Base-by-base conservation (phyloP, 1,140 invertebrate genomes). In the Drosophila ironensis region DNA sequence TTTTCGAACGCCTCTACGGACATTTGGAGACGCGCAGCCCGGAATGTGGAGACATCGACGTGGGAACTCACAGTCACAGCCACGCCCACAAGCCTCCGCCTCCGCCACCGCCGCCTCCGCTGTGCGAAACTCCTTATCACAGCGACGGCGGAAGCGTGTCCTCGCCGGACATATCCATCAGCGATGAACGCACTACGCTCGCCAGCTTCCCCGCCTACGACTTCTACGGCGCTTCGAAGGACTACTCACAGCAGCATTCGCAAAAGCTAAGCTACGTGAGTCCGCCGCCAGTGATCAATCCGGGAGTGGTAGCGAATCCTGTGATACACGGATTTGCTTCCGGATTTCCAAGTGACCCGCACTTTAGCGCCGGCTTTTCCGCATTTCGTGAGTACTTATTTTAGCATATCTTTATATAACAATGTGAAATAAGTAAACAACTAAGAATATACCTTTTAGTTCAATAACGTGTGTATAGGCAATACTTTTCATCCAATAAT, bases 1-100 rank as follows among this genome's bases (percentile, higher is more conserved):
- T 92, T 72, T 92, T 92, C 45, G 91, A 91, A 22, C 84, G 91
- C 19, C 81, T 92, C 5, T 92, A 92, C 46, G 92, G 91, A 3
- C 89, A 92, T 48, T 78, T 92, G 2, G 92, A 92, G 47, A 75
- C 75, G 35, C 80, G 80, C 19, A 68, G 53, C 14, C 72, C 67
- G 30, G 80, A 84, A n/a, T 80, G 51, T 51, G 74, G 54, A 2
- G 80, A 84, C 52, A 87, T 87, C 33, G 80, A 84, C 16, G 81
- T 87, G 1, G 73, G 80, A 5, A 73, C 78, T 5, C 70, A 74
- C 17, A 19, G 30, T 27, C 38, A 47, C 17, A 51, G 50, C 7
- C 70, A 72, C 27, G 19, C 30, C 38, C 38, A 47, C 17, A 52
- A 57, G 20, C 59, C 67, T 9, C 52, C 77, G 0, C 42, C 50